Evolutionary conservation across 2,113 vertebrate species (phyloP).

Genomic region (Excalfactoria chinensis): DNA sequence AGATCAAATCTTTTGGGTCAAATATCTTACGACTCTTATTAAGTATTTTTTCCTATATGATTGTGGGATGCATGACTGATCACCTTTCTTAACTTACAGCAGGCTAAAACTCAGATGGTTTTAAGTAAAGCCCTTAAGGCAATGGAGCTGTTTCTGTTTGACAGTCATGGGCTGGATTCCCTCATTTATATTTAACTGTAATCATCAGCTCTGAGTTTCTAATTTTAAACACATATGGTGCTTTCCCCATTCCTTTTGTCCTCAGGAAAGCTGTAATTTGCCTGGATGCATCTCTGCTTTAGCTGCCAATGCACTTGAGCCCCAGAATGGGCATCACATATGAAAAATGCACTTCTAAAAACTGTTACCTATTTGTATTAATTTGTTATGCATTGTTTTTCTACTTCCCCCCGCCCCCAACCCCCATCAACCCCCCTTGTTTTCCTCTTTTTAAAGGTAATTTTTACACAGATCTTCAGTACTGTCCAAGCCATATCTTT

Average conservation of each 20-base stretch:
- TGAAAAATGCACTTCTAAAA: neutral
- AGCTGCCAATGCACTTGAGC: neutral
- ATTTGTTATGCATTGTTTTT: neutral
- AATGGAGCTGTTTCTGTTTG: conserved; percentile 58
- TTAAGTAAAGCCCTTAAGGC: conserved; percentile 50
- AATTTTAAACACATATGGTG: conserved; percentile 68
- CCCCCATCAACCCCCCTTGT: no score
- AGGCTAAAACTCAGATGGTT: conserved; percentile 41
- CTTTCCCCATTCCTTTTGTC: neutral
- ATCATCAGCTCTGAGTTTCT: conserved; percentile 70
- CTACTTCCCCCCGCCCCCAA: no score
- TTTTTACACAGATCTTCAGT: neutral
- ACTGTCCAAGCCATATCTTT: neutral
- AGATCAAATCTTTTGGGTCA: conserved; percentile 59
- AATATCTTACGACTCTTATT: conserved; percentile 38
- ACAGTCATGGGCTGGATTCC: conserved; percentile 60
- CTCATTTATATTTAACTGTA: conserved; percentile 77
- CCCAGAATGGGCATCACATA: neutral
- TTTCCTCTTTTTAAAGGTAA: neutral
- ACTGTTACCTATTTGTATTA: neutral
- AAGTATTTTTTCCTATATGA: neutral
- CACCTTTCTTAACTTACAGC: conserved; percentile 33
- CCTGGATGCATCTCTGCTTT: conserved; percentile 41
- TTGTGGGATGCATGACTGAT: conserved; percentile 38
- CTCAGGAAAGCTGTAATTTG: conserved; percentile 61